These are phyloP conservation scores for Eulemur rufifrons DNA, from an alignment of 2,113 vertebrate genomes.

Conservation along the genomic window DNA sequence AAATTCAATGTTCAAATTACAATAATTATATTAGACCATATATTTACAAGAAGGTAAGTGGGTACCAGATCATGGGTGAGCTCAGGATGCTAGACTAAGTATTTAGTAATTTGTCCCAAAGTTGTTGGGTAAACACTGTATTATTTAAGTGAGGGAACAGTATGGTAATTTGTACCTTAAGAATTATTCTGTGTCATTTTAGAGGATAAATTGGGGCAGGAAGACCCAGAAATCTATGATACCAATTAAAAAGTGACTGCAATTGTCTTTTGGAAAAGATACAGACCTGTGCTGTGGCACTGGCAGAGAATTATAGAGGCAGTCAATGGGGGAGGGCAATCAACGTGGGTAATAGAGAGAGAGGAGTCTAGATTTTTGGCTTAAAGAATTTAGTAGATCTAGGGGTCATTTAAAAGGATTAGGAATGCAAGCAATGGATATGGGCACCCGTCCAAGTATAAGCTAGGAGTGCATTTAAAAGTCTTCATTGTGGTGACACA, in stretches of 20 bases:
- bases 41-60: neutral
- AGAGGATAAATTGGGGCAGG: neutral
- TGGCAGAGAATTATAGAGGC: neutral
- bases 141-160: neutral
- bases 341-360: neutral
- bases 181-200: neutral
- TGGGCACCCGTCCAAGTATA: neutral
- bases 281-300: neutral
- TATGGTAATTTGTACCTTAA: constrained; percentile 15
- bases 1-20: constrained; percentile 17
- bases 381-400: neutral
- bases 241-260: neutral
- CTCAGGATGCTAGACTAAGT: neutral
- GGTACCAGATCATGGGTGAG: neutral
- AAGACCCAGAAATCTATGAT: constrained; percentile 3
- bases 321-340: neutral
- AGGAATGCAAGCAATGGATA: neutral
- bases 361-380: neutral
- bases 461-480: neutral
- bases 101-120: neutral
- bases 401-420: neutral
- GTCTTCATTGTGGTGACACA: neutral
- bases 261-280: constrained; percentile 41
- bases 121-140: neutral
- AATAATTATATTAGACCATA: neutral